Base-by-base conservation (phyloP, 2,888 invertebrate species). In the Dioctria linearis region DNA sequence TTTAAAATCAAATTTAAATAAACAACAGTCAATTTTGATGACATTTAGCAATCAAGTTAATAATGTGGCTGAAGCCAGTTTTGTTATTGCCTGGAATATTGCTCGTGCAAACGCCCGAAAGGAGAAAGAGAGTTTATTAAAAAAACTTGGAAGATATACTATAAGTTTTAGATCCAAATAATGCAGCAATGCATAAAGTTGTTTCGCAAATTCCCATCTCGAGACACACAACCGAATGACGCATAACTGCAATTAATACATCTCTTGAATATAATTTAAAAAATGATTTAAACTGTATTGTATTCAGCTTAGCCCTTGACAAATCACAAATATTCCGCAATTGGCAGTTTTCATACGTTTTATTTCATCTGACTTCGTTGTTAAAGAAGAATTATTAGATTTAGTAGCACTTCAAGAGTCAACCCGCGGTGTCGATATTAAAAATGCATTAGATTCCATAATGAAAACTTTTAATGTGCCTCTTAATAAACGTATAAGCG, bases 81-180 rank as follows among this genome's bases (percentile, higher is more conserved):
- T 78, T 78, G 65, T 66, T 65, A 65, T 78, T 40, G 43, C 63
- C 42, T 63, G 63, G 79, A 57, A 57, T 57, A 57, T 57, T 57
- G 2, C 57, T 57, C 79, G 79, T 67, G 79, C 42, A 3, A 79
- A 79, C 67, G 79, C 11, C 79, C 79, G 40, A 67, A 79, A 57
- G 54, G 54, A 54, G 79, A 79, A 54, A 3, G 79, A 57, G 79
- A 79, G 40, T 78, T 78, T 78, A 78, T 78, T 65, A 78, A 49
- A 79, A 66, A 67, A 67, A 78, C 67, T 67, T 79, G 54, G 57
- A 79, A 67, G 57, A 79, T 51, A 67, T 67, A 5, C 40, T 67
- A 51, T 67, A 79, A 67, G 57, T 79, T 79, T 79, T 67, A 51
- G 67, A 79, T 79, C 67, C 67, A 66, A 66, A 67, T 79, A 79